phyloP scores from a whole-genome alignment of 2,797 vertebrate genomes.

The Apogon hyalosoma region DNA sequence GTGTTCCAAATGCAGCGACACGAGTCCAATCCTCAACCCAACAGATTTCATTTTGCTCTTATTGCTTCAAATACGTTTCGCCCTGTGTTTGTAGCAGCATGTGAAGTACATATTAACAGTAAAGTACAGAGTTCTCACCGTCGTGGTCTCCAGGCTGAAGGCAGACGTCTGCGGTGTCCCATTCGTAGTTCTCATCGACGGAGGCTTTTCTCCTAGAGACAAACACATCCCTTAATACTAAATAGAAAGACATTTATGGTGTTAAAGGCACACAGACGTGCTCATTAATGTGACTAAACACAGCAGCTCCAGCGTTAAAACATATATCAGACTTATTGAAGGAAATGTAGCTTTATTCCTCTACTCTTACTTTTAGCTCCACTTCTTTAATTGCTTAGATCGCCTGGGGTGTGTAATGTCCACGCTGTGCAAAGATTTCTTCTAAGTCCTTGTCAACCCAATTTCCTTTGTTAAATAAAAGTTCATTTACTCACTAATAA shows the following conservation, averaged over 20 bases:
- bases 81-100: background rate
- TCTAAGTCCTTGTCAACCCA: background rate
- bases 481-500: background rate
- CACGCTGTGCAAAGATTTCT: background rate
- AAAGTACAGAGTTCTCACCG: constrained; percentile 71
- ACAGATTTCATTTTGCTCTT: too few species aligned
- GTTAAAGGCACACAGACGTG: constrained; percentile 7
- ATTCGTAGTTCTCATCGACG: constrained; percentile 95
- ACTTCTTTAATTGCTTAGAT: too few species aligned
- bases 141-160: constrained; percentile 81
- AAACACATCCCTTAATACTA: constrained; percentile 30
- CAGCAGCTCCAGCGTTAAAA: background rate
- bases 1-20: too few species aligned
- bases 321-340: background rate
- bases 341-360: background rate
- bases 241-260: constrained; percentile 3
- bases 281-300: constrained; percentile 7
- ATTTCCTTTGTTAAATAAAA: background rate
- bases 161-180: constrained; percentile 89
- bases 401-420: too few species aligned
- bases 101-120: constrained; percentile 1
- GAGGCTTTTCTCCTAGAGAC: constrained; percentile 88
- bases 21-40: too few species aligned
- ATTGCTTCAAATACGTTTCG: background rate
- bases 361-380: background rate